Conservation (phyloP, 2,888 invertebrate species). For the Melanostoma scalare region DNA sequence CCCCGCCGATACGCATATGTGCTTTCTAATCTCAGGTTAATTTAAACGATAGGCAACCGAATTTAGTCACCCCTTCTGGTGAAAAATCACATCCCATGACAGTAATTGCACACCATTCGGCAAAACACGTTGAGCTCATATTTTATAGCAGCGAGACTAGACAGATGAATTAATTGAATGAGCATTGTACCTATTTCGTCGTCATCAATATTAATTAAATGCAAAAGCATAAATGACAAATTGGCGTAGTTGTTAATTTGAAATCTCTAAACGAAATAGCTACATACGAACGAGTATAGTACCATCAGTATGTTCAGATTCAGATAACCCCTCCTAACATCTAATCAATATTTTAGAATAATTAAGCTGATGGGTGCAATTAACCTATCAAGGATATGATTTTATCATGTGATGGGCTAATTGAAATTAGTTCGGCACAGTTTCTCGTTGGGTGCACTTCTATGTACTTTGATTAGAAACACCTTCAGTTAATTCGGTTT, state of each 20-base stretch:
- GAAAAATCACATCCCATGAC: background rate
- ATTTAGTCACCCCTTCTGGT: no score
- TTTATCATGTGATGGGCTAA: slow-evolving; percentile 26
- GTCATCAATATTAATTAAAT: slow-evolving; percentile 40
- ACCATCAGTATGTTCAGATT: slow-evolving; percentile 1
- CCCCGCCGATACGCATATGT: no score
- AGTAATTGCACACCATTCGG: slow-evolving; percentile 2
- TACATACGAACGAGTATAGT: background rate
- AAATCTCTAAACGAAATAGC: slow-evolving; percentile 9
- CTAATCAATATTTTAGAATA: slow-evolving; percentile 35
- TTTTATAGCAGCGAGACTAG: slow-evolving; percentile 14
- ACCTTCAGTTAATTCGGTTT: no score
- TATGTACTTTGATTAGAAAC: background rate
- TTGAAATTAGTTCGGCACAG: slow-evolving; percentile 30
- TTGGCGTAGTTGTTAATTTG: slow-evolving; percentile 34
- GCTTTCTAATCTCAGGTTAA: no score
- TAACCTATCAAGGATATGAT: slow-evolving; percentile 37
- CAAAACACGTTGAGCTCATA: background rate
- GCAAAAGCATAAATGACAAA: slow-evolving; percentile 37
- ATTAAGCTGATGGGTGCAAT: slow-evolving; percentile 31
- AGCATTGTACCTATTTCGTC: slow-evolving; percentile 17
- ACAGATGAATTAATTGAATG: slow-evolving; percentile 22
- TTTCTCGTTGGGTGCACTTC: slow-evolving; percentile 5
- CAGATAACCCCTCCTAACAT: background rate
- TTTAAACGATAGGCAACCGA: no score